Evolutionary conservation across 2,888 invertebrate species (phyloP).

Genomic region (Drosophila kambysellisi): DNA sequence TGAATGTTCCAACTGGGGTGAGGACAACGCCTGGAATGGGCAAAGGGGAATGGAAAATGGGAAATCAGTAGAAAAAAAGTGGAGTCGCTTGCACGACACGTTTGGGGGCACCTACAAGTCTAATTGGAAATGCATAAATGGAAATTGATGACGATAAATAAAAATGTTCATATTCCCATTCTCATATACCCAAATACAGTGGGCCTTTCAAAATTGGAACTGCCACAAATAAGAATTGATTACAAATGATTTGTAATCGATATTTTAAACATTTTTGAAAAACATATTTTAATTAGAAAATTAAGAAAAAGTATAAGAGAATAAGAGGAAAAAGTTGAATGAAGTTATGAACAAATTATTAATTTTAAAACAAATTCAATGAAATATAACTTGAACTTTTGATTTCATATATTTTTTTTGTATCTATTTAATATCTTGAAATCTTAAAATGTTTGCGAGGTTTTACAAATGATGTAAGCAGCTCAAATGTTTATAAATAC

Average conservation of each 20-base stretch:
- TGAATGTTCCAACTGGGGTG: constrained; percentile 54
- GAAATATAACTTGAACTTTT: background rate
- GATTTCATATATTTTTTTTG: background rate
- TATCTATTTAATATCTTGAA: background rate
- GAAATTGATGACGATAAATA: constrained; percentile 68
- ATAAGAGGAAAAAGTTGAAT: background rate
- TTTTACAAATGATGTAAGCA: background rate
- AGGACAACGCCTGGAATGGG: background rate
- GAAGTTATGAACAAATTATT: too few relatives aligned
- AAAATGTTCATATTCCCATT: constrained; percentile 42
- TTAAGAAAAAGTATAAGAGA: background rate
- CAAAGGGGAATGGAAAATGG: background rate
- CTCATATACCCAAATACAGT: constrained; percentile 20
- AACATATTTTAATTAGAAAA: background rate
- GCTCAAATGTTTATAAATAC: background rate
- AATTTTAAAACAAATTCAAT: background rate
- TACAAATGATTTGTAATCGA: background rate
- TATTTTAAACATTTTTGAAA: background rate
- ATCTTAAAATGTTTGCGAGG: background rate
- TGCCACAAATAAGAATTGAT: background rate
- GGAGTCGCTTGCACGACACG: constrained; percentile 36
- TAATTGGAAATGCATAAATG: constrained; percentile 75
- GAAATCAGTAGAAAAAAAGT: constrained; percentile 12
- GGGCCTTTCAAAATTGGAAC: constrained; percentile 1
- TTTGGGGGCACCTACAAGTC: constrained; percentile 52